Base-by-base conservation (phyloP, 1,140 invertebrate genomes). In the Drosophila sucinea region DNA sequence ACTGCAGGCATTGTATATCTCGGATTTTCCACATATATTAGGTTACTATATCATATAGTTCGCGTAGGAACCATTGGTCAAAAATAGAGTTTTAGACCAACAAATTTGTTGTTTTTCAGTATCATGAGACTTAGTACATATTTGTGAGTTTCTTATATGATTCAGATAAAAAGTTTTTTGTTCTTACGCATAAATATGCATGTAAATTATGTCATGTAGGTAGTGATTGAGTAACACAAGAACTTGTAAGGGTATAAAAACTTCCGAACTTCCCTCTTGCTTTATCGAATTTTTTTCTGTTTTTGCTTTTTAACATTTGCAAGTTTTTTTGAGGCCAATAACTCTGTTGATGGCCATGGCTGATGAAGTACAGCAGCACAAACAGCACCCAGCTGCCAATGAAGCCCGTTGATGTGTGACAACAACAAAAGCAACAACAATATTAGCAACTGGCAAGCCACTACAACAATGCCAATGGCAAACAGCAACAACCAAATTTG, bases 261-360 rank as follows among this genome's bases (percentile, higher is more conserved):
- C 58, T 60, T 55, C 60, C 1, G 44, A 47, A 17, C 17, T 17
- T 17, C 17, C 17, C 17, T 17, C 17, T 17, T 17, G 30, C 58
- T 10, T 32, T 68, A 30, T 6, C 51, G 65, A 4, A 17, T 5
- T 44, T 70, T 51, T 38, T 58, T 10, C 58, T 68, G 65, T 61
- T 62, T 62, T 68, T 66, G 69, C 74, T 85, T 84, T 85, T 85
- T 86, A 86, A 77, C 84, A 86, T 87, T 86, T 77, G 79, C 83
- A 60, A 79, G 69, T 87, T 78, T 77, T 77, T 86, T 86, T 80
- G 83, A 87, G 83, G 83, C 83, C 83, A 86, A 89, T 86, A 86
- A 80, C 83, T 80, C 77, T 79, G 83, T 60, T 73, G 83, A 87
- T 87, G 83, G 79, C 83, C 83, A 79, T 87, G 83, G 84, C 68